Percentiles rank a stretch among this genome's conserved stretches.
Evolutionary conservation across 2,113 vertebrate genomes (phyloP).

Genomic region (Passerina amoena): DNA sequence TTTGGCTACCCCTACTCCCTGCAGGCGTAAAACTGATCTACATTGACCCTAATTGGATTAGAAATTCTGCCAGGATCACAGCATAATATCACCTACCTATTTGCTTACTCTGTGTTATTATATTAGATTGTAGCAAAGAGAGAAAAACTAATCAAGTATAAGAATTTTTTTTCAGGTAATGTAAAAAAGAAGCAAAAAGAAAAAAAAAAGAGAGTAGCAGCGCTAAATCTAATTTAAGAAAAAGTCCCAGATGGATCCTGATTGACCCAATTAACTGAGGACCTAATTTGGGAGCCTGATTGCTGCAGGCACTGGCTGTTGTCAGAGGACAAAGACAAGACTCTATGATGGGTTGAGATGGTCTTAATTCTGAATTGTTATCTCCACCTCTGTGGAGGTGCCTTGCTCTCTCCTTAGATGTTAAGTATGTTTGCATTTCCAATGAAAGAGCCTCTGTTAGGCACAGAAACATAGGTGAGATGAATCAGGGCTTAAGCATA

Average conservation of each 20-base stretch:
- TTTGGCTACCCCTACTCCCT: background rate
- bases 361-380: background rate
- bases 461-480: background rate
- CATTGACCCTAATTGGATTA: conserved; percentile 18
- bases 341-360: background rate
- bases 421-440: background rate
- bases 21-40: background rate
- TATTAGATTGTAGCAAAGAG: background rate
- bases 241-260: background rate
- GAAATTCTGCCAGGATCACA: background rate
- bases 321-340: background rate
- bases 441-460: background rate
- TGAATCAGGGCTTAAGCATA: background rate
- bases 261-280: conserved; percentile 41
- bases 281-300: background rate
- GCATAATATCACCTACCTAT: background rate
- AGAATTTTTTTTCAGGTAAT: background rate
- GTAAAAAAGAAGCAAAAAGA: background rate
- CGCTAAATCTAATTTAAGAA: conserved; percentile 11
- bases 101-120: background rate
- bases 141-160: background rate
- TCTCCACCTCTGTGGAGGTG: background rate
- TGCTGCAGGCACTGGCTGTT: background rate
- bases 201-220: background rate
- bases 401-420: background rate